Conservation (phyloP, 1,140 invertebrate genomes). For the Meteorus sp. region DNA sequence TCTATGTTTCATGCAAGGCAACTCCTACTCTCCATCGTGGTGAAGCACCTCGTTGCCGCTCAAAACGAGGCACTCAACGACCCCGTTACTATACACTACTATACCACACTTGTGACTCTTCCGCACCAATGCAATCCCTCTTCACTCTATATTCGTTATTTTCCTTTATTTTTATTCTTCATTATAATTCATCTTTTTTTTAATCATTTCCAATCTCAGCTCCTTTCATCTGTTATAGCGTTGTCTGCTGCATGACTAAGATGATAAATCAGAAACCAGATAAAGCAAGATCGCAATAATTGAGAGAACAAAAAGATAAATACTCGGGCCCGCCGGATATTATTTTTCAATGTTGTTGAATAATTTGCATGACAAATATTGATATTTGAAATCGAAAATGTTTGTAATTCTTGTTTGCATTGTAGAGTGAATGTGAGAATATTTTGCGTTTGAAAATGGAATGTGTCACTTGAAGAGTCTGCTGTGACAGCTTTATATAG, state of each 20-base stretch:
- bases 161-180: conserved; percentile 8
- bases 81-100: conserved; percentile 45
- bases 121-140: conserved; percentile 39
- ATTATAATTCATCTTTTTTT: conserved; percentile 9
- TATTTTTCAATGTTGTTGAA: no score
- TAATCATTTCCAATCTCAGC: neutral
- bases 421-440: no score
- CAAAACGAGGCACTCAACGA: conserved; percentile 35
- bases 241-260: no score
- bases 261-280: no score
- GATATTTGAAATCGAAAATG: neutral
- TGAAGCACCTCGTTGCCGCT: conserved; percentile 26
- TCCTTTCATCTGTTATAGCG: neutral
- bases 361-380: neutral
- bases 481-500: no score
- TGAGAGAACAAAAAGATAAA: no score
- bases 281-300: no score
- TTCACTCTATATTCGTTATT: conserved; percentile 46
- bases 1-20: conserved; percentile 21
- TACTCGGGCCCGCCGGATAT: no score
- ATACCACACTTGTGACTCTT: conserved; percentile 1
- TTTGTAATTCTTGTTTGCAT: no score
- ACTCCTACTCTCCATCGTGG: conserved; percentile 35
- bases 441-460: no score
- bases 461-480: no score